Evolutionary conservation across 2,113 vertebrate genomes (phyloP).

Genomic region (Alexandromys fortis): DNA sequence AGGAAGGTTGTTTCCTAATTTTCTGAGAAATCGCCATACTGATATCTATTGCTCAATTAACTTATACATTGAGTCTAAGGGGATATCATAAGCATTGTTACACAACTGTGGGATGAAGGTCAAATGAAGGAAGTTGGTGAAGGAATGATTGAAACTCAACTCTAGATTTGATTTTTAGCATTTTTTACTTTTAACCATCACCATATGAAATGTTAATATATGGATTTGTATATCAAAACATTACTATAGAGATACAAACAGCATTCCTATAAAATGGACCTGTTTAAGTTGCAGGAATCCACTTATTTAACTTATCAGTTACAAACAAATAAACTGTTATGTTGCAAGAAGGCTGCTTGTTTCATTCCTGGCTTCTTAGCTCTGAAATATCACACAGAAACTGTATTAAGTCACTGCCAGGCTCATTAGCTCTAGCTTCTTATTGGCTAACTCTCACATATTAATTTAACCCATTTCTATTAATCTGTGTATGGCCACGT

Average conservation of each 20-base stretch:
- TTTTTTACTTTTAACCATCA: neutral
- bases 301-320: constrained; percentile 23
- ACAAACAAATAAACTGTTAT: neutral
- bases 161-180: neutral
- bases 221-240: neutral
- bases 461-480: no score
- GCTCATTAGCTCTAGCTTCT: no score
- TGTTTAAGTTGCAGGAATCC: neutral
- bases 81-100: no score
- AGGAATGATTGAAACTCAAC: neutral
- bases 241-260: neutral
- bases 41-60: neutral
- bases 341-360: no score
- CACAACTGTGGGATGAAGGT: neutral
- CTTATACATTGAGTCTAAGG: neutral
- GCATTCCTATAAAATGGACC: neutral
- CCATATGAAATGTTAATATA: neutral
- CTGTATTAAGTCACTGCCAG: no score
- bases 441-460: no score
- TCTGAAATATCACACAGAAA: no score
- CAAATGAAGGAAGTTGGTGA: neutral
- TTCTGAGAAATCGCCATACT: no score
- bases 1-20: no score
- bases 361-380: no score
- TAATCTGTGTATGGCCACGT: no score